Evolutionary conservation across 2,888 invertebrate species (phyloP).

Genomic region (Nemotelus pantherinus): DNA sequence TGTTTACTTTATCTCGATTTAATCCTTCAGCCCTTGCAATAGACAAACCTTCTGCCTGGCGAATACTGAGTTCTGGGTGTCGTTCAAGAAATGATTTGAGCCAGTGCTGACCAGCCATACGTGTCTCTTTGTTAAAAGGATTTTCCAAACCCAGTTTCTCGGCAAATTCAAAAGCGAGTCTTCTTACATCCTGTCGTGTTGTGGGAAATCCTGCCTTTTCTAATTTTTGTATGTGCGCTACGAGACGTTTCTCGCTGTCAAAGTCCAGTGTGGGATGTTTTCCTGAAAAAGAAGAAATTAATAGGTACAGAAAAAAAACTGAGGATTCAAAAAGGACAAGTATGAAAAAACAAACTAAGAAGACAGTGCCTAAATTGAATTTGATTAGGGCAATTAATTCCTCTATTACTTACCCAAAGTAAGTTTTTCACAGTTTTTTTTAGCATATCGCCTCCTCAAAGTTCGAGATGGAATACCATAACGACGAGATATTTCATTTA

Average conservation of each 20-base stretch:
- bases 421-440: too few relatives aligned
- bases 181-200: background rate
- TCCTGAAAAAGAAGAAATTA: background rate
- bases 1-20: conserved; percentile 40
- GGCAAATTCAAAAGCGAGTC: conserved; percentile 12
- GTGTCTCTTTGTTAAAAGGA: conserved; percentile 2
- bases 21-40: conserved; percentile 10
- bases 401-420: too few relatives aligned
- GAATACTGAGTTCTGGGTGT: background rate
- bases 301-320: too few relatives aligned
- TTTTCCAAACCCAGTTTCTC: background rate
- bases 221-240: conserved; percentile 18
- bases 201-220: conserved; percentile 4
- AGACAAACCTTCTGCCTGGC: conserved; percentile 22
- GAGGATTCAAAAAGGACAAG: too few relatives aligned
- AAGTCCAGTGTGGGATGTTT: background rate
- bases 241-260: conserved; percentile 3
- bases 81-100: background rate
- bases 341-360: too few relatives aligned
- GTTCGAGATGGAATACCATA: too few relatives aligned
- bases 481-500: too few relatives aligned
- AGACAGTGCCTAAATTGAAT: too few relatives aligned
- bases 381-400: too few relatives aligned
- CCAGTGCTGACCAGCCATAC: conserved; percentile 13
- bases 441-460: too few relatives aligned